These are phyloP conservation scores for Heterohyrax brucei DNA, from an alignment of 2,797 vertebrate genomes.

Conservation along the genomic window DNA sequence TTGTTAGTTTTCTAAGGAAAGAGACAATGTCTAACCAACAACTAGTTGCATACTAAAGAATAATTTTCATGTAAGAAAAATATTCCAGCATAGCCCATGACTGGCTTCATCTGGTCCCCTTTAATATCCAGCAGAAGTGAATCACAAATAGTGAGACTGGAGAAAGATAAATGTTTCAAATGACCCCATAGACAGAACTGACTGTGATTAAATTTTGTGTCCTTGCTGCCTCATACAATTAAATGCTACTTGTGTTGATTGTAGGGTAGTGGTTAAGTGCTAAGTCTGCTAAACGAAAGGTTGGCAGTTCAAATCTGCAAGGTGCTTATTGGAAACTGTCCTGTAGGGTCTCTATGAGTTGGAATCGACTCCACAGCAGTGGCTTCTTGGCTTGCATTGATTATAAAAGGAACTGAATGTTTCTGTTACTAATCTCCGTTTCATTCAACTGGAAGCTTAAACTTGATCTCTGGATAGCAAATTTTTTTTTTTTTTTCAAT, in stretches of 20 bases:
- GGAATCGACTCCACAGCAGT: too few relatives aligned
- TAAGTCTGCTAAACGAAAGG: too few relatives aligned
- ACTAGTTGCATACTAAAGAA: background rate
- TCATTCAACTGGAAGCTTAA: conserved; percentile 8
- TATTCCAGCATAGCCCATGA: background rate
- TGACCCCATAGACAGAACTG: background rate
- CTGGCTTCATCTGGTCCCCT: conserved; percentile 36
- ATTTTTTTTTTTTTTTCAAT: background rate
- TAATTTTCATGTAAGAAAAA: conserved; percentile 41
- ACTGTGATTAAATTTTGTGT: background rate
- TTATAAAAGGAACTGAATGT: conserved; percentile 11
- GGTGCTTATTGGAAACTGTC: too few relatives aligned
- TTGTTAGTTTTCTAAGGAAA: background rate
- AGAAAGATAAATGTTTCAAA: conserved; percentile 41
- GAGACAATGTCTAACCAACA: background rate
- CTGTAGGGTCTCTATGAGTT: too few relatives aligned
- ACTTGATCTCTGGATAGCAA: background rate
- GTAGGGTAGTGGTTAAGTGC: background rate
- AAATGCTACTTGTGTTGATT: conserved; percentile 3
- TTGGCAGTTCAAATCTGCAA: too few relatives aligned
- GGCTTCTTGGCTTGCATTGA: background rate
- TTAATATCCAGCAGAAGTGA: conserved; percentile 48
- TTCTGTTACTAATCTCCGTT: conserved; percentile 41
- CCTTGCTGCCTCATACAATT: background rate
- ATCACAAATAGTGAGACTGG: conserved; percentile 27